A percentile compares a stretch with the other conserved stretches of the same genome.
Evolutionary conservation across 2,797 vertebrate genomes (phyloP).

Genomic region (Zalophus californianus): DNA sequence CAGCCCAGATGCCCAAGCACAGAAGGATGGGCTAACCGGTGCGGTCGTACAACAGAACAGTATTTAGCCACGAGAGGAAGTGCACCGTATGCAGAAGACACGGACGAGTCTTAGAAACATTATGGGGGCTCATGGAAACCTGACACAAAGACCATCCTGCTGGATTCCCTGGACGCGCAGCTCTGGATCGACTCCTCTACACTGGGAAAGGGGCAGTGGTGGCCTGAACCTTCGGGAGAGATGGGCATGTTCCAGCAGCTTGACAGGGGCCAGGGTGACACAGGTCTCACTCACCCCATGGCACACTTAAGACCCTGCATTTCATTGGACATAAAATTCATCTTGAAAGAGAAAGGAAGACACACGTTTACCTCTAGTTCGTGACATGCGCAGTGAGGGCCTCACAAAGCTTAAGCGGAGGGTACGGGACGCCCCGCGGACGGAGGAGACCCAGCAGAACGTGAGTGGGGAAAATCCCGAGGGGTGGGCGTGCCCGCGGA

Average conservation of each 20-base stretch:
- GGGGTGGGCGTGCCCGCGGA: not conserved
- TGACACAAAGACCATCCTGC: not conserved
- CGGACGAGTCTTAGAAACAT: not conserved
- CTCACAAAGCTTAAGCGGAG: not conserved
- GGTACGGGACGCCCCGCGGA: too few relatives aligned
- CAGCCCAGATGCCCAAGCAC: not conserved
- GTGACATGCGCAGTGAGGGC: not conserved
- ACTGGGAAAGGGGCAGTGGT: not conserved
- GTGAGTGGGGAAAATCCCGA: not conserved
- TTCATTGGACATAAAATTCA: too few relatives aligned
- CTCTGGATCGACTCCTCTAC: not conserved
- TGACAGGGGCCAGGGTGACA: not conserved
- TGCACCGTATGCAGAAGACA: not conserved
- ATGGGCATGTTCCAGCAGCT: not conserved
- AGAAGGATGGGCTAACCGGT: too few relatives aligned
- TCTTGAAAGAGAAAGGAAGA: too few relatives aligned
- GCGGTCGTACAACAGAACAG: fast-evolving
- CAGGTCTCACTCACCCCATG: not conserved
- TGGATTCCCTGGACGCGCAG: not conserved
- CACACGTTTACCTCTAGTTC: too few relatives aligned
- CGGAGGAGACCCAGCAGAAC: not conserved
- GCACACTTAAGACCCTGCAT: not conserved
- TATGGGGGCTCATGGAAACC: fast-evolving
- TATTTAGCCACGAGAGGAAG: not conserved
- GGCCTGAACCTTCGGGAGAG: not conserved